A percentile compares a stretch with the other conserved stretches of the same genome.
These are phyloP conservation scores for Byasa hedistus DNA, from an alignment of 2,888 invertebrate genomes.

Conservation along the genomic window DNA sequence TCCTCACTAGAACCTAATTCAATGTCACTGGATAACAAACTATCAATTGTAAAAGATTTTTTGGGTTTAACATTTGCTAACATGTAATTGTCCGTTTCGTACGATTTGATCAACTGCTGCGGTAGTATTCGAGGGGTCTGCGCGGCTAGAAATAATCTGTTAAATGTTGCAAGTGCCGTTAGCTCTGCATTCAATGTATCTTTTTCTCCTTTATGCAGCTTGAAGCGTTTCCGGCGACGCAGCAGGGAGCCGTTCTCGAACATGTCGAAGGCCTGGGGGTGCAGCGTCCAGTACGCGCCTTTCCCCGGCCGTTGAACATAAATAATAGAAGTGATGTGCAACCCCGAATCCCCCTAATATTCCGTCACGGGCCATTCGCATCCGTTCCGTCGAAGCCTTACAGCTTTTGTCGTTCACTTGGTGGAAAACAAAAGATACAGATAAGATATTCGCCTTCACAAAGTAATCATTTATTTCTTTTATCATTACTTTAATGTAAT, in stretches of 20 bases:
- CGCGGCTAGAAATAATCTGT: conserved; percentile 82
- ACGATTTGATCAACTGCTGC: conserved; percentile 42
- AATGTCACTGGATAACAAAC: conserved; percentile 87
- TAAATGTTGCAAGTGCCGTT: conserved; percentile 86
- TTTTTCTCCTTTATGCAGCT: conserved; percentile 85
- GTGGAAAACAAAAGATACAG: conserved; percentile 37
- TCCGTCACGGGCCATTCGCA: conserved; percentile 40
- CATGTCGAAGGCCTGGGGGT: conserved; percentile 91
- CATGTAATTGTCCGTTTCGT: conserved; percentile 34
- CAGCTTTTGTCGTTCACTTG: conserved; percentile 63
- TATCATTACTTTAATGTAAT: background rate
- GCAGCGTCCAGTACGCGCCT: conserved; percentile 93
- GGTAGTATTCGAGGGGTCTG: conserved; percentile 46
- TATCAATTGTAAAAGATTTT: conserved; percentile 90
- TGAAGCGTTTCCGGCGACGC: conserved; percentile 89
- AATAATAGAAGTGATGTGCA: conserved; percentile 36
- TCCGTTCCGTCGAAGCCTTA: conserved; percentile 50
- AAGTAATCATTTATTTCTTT: background rate
- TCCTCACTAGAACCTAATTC: conserved; percentile 44
- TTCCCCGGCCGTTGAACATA: conserved; percentile 82
- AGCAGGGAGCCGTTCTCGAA: conserved; percentile 93
- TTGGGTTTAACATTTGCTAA: conserved; percentile 71
- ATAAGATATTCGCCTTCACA: background rate
- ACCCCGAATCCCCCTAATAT: conserved; percentile 10
- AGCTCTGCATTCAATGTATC: conserved; percentile 84